These are phyloP conservation scores for Chrysemys picta DNA, from an alignment of 2,113 vertebrate species.

Conservation along the genomic window DNA sequence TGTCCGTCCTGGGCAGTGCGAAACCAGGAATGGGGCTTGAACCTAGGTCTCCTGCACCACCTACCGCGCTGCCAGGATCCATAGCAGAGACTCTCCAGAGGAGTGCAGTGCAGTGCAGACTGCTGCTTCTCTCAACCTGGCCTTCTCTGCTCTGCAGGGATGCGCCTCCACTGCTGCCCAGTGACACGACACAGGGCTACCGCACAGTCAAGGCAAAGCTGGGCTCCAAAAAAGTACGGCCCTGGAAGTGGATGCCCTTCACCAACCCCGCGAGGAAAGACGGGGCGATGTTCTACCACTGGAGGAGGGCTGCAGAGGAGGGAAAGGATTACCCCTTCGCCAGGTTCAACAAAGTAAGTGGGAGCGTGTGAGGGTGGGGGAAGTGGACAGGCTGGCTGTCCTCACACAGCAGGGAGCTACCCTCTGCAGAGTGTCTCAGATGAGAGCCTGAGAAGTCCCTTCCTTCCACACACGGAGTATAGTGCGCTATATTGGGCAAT, in stretches of 20 bases:
- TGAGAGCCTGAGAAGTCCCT: background rate
- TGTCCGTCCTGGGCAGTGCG: background rate
- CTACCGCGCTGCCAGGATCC: background rate
- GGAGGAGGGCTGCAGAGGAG: conserved; percentile 95
- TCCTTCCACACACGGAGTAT: background rate
- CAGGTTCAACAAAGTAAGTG: conserved; percentile 95
- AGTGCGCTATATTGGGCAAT: background rate
- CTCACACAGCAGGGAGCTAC: conserved; percentile 35
- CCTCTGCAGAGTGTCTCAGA: background rate
- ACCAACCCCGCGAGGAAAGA: conserved; percentile 96
- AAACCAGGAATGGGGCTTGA: background rate
- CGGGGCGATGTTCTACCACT: conserved; percentile 97
- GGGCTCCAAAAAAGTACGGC: conserved; percentile 97
- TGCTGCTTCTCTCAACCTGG: background rate
- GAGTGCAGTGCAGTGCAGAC: background rate
- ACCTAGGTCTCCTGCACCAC: background rate
- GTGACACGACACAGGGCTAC: conserved; percentile 97
- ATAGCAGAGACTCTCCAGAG: background rate
- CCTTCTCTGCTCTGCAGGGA: conserved; percentile 84
- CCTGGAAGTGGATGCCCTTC: conserved; percentile 99
- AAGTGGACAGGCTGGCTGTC: background rate
- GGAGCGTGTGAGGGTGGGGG: background rate
- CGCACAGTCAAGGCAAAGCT: conserved; percentile 97
- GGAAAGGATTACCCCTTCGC: conserved; percentile 98
- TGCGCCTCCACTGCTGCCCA: conserved; percentile 94